Evolutionary conservation across 2,888 invertebrate genomes (phyloP).

Genomic region (Tachina lurida): DNA sequence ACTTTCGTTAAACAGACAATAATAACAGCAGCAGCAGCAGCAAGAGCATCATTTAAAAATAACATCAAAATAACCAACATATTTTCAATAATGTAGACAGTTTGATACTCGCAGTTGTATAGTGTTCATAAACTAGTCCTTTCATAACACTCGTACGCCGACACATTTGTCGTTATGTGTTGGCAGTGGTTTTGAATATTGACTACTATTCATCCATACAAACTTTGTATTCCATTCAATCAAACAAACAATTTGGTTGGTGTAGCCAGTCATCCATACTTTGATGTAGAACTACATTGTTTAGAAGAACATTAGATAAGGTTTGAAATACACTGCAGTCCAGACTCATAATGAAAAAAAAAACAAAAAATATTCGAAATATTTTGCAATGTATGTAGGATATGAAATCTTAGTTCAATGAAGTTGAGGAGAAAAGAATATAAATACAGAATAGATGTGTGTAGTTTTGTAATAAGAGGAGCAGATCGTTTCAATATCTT

Average conservation of each 20-base stretch:
- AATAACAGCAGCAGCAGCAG: slow-evolving; percentile 22
- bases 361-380: too few relatives aligned
- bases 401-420: too few relatives aligned
- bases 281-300: slow-evolving; percentile 2
- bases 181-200: slow-evolving; percentile 49
- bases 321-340: neutral
- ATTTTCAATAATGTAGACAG: slow-evolving; percentile 56
- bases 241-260: slow-evolving; percentile 16
- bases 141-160: neutral
- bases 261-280: slow-evolving; percentile 31
- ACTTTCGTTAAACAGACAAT: slow-evolving; percentile 59
- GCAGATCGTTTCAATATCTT: too few relatives aligned
- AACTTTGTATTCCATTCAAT: slow-evolving; percentile 32
- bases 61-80: slow-evolving; percentile 60
- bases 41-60: slow-evolving; percentile 50
- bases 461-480: too few relatives aligned
- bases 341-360: too few relatives aligned
- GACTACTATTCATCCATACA: slow-evolving; percentile 49
- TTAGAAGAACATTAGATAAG: too few relatives aligned
- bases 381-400: too few relatives aligned
- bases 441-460: too few relatives aligned
- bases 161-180: slow-evolving; percentile 23
- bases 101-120: slow-evolving; percentile 11
- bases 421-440: too few relatives aligned
- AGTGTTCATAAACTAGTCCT: slow-evolving; percentile 46